These are phyloP conservation scores for Typhlichthys subterraneus DNA, from an alignment of 2,797 vertebrate genomes.

Conservation along the genomic window DNA sequence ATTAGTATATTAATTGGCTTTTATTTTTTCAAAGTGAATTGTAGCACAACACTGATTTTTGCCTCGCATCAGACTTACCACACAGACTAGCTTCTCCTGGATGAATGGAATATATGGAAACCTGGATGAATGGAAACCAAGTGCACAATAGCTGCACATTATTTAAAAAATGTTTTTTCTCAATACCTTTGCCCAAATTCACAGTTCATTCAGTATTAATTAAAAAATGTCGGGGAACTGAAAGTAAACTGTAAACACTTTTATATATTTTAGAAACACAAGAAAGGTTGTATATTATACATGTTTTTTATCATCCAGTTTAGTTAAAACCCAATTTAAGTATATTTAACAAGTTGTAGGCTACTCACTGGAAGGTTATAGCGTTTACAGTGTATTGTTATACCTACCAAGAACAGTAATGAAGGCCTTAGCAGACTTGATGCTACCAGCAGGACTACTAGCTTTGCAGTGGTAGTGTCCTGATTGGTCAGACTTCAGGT, in stretches of 20 bases:
- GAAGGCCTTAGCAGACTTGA: constrained; percentile 81
- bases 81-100: constrained; percentile 36
- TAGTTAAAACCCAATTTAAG: too few species aligned
- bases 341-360: too few species aligned
- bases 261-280: too few species aligned
- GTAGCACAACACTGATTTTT: constrained; percentile 39
- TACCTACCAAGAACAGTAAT: constrained; percentile 87
- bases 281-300: too few species aligned
- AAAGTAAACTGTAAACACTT: too few species aligned
- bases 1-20: constrained; percentile 24
- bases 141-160: too few species aligned
- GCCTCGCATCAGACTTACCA: constrained; percentile 41
- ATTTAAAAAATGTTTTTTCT: neutral
- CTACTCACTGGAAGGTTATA: neutral
- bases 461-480: constrained; percentile 93
- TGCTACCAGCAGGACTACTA: constrained; percentile 83
- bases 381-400: neutral
- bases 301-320: too few species aligned
- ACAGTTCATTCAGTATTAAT: neutral
- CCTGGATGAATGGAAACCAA: constrained; percentile 21
- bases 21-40: constrained; percentile 13
- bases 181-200: neutral
- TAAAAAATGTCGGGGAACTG: too few species aligned
- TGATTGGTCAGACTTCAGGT: constrained; percentile 76
- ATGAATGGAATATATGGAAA: constrained; percentile 13